Conservation (phyloP, 2,113 vertebrate species). For the Elephantulus edwardii region DNA sequence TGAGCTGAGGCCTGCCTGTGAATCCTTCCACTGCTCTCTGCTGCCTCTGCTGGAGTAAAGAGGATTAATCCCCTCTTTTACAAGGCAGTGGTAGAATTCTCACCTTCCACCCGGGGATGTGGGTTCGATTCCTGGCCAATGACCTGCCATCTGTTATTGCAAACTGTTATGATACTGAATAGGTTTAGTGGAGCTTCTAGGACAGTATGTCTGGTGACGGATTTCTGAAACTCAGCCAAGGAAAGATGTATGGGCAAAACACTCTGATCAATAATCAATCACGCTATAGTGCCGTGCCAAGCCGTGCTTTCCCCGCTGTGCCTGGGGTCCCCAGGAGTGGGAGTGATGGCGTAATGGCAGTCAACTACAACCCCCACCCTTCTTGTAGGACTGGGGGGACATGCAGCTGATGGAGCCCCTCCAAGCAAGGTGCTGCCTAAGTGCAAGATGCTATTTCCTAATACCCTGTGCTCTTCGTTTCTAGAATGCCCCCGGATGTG, state of each 20-base stretch:
- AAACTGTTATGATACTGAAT: background rate
- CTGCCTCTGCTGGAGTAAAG: background rate
- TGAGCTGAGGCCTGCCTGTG: background rate
- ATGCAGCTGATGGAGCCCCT: background rate
- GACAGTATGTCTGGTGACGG: background rate
- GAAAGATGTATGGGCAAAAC: background rate
- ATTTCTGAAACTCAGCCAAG: background rate
- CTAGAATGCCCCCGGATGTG: background rate
- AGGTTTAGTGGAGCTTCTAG: background rate
- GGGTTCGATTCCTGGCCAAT: background rate
- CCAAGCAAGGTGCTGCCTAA: constrained; percentile 32
- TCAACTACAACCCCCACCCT: background rate
- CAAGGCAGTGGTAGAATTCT: background rate
- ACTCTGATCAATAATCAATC: background rate
- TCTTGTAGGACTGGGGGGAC: background rate
- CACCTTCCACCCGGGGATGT: background rate
- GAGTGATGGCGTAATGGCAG: background rate
- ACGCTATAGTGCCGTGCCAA: background rate
- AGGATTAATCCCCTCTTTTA: background rate
- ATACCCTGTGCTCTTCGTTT: constrained; percentile 22
- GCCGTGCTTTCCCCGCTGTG: background rate
- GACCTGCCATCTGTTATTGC: background rate
- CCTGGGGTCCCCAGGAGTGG: background rate
- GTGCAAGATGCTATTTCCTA: constrained; percentile 20
- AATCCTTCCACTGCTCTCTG: background rate